Base-by-base conservation (phyloP, 1,140 invertebrate species). In the Diorhabda elongata region DNA sequence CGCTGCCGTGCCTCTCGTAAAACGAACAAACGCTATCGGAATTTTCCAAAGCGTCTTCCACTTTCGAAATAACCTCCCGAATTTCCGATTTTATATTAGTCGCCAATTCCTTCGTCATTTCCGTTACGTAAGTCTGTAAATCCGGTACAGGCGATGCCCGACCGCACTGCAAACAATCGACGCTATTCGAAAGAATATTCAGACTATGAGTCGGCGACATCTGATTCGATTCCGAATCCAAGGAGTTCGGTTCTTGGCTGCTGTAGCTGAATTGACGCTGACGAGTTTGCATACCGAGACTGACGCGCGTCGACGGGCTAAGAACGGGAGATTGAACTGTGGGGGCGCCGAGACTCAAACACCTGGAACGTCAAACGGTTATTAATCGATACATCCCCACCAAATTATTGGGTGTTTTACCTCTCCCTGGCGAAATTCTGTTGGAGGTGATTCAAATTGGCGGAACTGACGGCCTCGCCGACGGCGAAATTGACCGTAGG, bases 81-180 rank as follows among this genome's bases (percentile, higher is more conserved):
- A 92, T 90, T 83, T 92, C 91, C 3, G 90, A 92, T 78, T 92
- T 93, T 5, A 92, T 90, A 80, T 92, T 91, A 5, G 89, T 91
- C 0, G 90, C 90, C 60, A 92, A 81, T 82, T 92, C 90, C 81
- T 88, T 89, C 0, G 90, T 91, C 73, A 90, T 87, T 80, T 90
- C 90, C 74, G 90, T 89, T 0, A 92, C 86, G 71, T 91, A 91
- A 11, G 89, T 89, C 66, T 89, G 85, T 5, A 91, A 76, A 79
- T 90, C 88, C 71, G 89, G 88, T 11, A 86, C 82, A 0, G 89
- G 88, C 0, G 89, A 89, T 0, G 83, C 82, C n/a, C 88, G 81
- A 0, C 88, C 88, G 2, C 84, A 72, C 74, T 85, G 83, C 70
- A 83, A 84, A 66, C 83, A 85, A 69, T 86, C 85, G n/a, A 83